These are phyloP conservation scores for Perca schrenkii DNA, from an alignment of 2,113 vertebrate species.

Conservation along the genomic window DNA sequence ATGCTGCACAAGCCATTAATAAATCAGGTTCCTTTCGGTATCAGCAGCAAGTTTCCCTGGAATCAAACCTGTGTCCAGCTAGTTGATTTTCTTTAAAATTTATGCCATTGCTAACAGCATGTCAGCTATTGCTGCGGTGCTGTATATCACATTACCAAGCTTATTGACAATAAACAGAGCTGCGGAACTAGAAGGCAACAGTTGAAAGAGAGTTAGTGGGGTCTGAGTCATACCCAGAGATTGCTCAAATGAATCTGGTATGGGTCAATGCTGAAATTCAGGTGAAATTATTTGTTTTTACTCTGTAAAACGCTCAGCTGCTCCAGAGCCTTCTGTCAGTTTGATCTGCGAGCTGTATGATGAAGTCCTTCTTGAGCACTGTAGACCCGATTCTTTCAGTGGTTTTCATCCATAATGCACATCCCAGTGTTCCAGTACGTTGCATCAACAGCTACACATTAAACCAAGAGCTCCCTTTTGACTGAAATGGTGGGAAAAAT, in stretches of 20 bases:
- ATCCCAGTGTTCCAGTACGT: conserved; percentile 41
- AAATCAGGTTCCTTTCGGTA: conserved; percentile 57
- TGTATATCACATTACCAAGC: conserved; percentile 72
- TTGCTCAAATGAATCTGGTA: conserved; percentile 51
- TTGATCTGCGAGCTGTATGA: conserved; percentile 58
- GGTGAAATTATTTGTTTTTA: conserved; percentile 58
- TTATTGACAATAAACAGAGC: conserved; percentile 72
- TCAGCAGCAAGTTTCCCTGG: conserved; percentile 49
- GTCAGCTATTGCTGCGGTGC: conserved; percentile 63
- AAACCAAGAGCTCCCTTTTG: conserved; percentile 21
- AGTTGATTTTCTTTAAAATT: conserved; percentile 72
- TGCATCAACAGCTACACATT: conserved; percentile 45
- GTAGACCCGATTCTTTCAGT: conserved; percentile 16
- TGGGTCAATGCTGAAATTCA: conserved; percentile 42
- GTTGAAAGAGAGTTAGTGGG: conserved; percentile 18
- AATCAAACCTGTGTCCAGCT: conserved; percentile 65
- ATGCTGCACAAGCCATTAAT: conserved; percentile 62
- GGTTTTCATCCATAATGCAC: conserved; percentile 55
- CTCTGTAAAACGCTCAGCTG: conserved; percentile 48
- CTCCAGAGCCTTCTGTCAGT: conserved; percentile 53
- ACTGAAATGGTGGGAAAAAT: conserved; percentile 40
- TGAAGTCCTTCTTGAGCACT: conserved; percentile 39
- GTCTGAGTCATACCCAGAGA: conserved; percentile 55
- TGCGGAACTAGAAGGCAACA: conserved; percentile 21
- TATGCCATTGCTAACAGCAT: conserved; percentile 67